Evolutionary conservation across 2,797 vertebrate species (phyloP), one percentile per base, ranked within the genome.

Genomic region (Octomys mimax): DNA sequence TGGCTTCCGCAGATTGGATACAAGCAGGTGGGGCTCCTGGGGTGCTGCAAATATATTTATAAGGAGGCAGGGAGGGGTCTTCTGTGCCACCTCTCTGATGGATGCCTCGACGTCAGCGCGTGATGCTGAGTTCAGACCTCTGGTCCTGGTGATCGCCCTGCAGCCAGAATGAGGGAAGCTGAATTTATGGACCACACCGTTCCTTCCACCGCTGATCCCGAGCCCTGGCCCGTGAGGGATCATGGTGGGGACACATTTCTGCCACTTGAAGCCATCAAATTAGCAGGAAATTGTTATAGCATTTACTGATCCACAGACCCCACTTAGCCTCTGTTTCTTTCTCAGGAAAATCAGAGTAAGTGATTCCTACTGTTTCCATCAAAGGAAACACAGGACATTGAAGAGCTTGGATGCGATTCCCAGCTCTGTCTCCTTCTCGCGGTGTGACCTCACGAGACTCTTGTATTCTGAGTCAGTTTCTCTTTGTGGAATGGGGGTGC

Each of bases 81-180:
- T 28, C 14, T 1, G 18, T 2, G 0, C 1, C 2, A 6, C 11
- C 22, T 62, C 24, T 18, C 54, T 18, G 54, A 57, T 18, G 14
- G 54, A 57, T 5, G 16, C 54, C 54, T 16, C 3, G 16, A 54
- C 54, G 14, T 57, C 16, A 16, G 14, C 54, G 13, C 4, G 54
- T 57, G 16, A 57, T 18, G 54, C 54, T 18, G 54, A 57, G 54
- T 57, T 57, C 14, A 57, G 54, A 57, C 54, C 54, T 57, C 54
- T 57, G 14, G 14, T 18, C 14, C 52, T 54, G 12, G 52, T 57
- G 14, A 57, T 18, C 54, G 5, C 16, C 14, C 54, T 57, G 54
- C 14, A 16, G 14, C 54, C 16, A 14, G 14, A 57, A 57, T 57
- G 54, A 19, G 14, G 52, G 12, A 54, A 54, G 52, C 52, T 16